Evolutionary conservation across 1,140 invertebrate genomes (phyloP), one percentile per base, ranked within the genome.

Genomic region (Bradynema listronoti): DNA sequence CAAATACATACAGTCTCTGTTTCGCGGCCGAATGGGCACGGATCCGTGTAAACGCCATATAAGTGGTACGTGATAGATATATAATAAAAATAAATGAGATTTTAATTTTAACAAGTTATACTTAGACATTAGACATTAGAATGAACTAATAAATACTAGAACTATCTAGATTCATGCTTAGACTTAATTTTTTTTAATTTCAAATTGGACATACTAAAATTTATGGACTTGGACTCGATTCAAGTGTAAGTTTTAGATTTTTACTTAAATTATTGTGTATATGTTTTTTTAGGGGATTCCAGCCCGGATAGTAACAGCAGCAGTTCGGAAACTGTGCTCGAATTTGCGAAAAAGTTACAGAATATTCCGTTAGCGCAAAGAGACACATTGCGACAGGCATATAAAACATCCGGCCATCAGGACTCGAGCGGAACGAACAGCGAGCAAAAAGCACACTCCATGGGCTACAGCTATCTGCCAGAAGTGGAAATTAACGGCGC

Each of bases 401-500:
- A 78, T 45, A 58, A 63, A 36, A 61, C 64, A n/a, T 50, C 55
- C 32, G 73, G 75, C 5, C 68, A 77, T 27, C 74, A 77, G 45
- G 75, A 77, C 46, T 50, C 47, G n/a, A 29, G 9, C 9, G 3
- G 42, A 9, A 9, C 5, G 34, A 50, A 29, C 47, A 50, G 16
- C 34, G 47, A 50, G n/a, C 47, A 50, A 50, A 50, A 25, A 25
- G 47, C 47, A 19, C 29, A 29, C 29, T 24, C 16, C 16, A 50
- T 50, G 47, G 47, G 72, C 25, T 76, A 76, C 36, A 56, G 49
- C 4, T 69, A 76, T 57, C 46, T 77, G 4, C 74, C 74, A 4
- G 74, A 77, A 53, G 25, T 77, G 32, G 74, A 77, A 51, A 69
- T 77, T 24, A 76, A 77, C 50, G 73, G 72, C 27, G 74, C 74